These are phyloP conservation scores for Orchestia grillus DNA, from an alignment of 1,140 invertebrate species.

Conservation along the genomic window DNA sequence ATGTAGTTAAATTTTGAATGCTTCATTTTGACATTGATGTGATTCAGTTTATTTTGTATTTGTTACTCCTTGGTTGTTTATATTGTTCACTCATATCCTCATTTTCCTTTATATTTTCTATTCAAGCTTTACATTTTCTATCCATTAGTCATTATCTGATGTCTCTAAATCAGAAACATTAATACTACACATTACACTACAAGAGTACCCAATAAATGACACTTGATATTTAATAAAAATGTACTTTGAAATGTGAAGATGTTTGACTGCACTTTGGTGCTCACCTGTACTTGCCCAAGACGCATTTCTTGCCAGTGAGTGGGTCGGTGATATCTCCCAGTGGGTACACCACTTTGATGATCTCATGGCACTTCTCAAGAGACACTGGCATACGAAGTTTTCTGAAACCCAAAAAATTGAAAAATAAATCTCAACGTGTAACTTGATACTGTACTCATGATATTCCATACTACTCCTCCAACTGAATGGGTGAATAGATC, in stretches of 20 bases:
- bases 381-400: constrained; percentile 80
- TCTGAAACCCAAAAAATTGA: too few relatives aligned
- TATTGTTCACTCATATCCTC: too few relatives aligned
- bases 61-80: too few relatives aligned
- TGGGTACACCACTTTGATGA: constrained; percentile 84
- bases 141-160: not conserved
- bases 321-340: constrained; percentile 87
- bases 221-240: not conserved
- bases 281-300: constrained; percentile 78
- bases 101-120: too few relatives aligned
- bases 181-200: not conserved
- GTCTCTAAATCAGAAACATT: not conserved
- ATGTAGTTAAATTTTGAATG: too few relatives aligned
- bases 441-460: too few relatives aligned
- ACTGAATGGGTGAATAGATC: too few relatives aligned
- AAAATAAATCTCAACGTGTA: too few relatives aligned
- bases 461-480: too few relatives aligned
- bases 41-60: too few relatives aligned
- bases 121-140: not conserved
- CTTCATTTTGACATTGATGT: too few relatives aligned
- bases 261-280: not conserved
- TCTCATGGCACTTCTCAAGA: constrained; percentile 82
- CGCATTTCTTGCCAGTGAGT: constrained; percentile 83
- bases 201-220: not conserved
- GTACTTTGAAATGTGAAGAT: not conserved